Evolutionary conservation across 2,113 vertebrate genomes (phyloP).

Genomic region (Pagrus major): DNA sequence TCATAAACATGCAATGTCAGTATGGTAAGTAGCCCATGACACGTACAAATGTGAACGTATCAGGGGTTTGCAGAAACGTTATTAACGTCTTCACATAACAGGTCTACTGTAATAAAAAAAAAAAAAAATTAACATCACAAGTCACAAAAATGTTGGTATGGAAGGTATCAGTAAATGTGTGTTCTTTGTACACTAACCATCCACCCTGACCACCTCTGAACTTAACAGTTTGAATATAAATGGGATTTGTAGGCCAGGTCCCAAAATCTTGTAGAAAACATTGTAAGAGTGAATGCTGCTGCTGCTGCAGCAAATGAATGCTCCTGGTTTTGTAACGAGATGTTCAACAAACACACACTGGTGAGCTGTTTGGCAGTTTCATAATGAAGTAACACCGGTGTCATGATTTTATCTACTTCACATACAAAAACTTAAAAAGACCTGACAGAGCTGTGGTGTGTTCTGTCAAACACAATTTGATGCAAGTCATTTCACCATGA

Average conservation of each 20-base stretch:
- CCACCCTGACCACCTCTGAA: background rate
- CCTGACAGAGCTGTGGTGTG: background rate
- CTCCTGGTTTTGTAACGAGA: background rate
- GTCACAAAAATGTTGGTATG: too few relatives aligned
- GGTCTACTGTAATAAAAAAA: too few relatives aligned
- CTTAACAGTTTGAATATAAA: background rate
- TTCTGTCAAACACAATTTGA: background rate
- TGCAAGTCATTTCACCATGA: background rate
- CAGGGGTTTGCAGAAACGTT: too few relatives aligned
- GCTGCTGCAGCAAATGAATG: background rate
- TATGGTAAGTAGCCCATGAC: too few relatives aligned
- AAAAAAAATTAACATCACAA: too few relatives aligned
- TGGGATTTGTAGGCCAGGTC: background rate
- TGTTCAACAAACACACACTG: too few relatives aligned
- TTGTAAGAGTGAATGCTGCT: background rate
- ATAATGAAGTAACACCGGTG: too few relatives aligned
- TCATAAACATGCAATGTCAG: too few relatives aligned
- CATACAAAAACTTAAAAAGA: background rate
- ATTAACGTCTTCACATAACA: too few relatives aligned
- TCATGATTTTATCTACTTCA: conserved; percentile 5
- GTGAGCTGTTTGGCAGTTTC: too few relatives aligned
- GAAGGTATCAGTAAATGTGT: too few relatives aligned
- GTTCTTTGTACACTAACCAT: background rate
- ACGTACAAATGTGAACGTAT: too few relatives aligned
- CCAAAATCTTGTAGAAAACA: background rate